Evolutionary conservation across 2,113 vertebrate species (phyloP).

Genomic region (Speoplatyrhinus poulsoni): DNA sequence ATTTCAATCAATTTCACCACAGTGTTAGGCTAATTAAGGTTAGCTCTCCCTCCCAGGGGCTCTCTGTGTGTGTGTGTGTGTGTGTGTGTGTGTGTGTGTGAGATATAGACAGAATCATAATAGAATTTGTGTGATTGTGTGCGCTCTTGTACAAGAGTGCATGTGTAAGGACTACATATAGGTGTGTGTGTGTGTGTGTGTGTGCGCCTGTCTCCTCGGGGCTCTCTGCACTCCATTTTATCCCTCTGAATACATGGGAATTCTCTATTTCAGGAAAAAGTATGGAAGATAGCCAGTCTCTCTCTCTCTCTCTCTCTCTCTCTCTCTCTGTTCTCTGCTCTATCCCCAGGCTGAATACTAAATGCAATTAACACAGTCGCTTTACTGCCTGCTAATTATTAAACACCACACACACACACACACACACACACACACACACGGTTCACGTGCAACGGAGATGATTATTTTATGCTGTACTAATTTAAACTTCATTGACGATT

Average conservation of each 20-base stretch:
- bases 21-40: conserved; percentile 98
- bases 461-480: conserved; percentile 83
- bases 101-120: conserved; percentile 63
- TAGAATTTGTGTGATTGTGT: conserved; percentile 56
- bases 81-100: conserved; percentile 34
- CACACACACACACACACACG: conserved; percentile 12
- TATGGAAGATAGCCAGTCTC: conserved; percentile 36
- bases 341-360: conserved; percentile 91
- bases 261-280: conserved; percentile 75
- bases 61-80: conserved; percentile 78
- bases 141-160: neutral
- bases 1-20: conserved; percentile 87
- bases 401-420: conserved; percentile 57
- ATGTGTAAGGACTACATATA: conserved; percentile 1
- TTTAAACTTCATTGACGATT: conserved; percentile 82
- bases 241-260: conserved; percentile 70
- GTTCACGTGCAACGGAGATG: conserved; percentile 49
- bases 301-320: conserved; percentile 43
- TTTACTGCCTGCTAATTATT: conserved; percentile 99
- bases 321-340: conserved; percentile 52
- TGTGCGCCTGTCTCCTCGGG: conserved; percentile 55
- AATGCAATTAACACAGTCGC: conserved; percentile 98
- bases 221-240: conserved; percentile 68
- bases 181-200: conserved; percentile 9
- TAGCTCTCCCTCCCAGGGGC: conserved; percentile 89